Evolutionary conservation across 1,140 invertebrate species (phyloP).

Genomic region (Heterodera carotae): DNA sequence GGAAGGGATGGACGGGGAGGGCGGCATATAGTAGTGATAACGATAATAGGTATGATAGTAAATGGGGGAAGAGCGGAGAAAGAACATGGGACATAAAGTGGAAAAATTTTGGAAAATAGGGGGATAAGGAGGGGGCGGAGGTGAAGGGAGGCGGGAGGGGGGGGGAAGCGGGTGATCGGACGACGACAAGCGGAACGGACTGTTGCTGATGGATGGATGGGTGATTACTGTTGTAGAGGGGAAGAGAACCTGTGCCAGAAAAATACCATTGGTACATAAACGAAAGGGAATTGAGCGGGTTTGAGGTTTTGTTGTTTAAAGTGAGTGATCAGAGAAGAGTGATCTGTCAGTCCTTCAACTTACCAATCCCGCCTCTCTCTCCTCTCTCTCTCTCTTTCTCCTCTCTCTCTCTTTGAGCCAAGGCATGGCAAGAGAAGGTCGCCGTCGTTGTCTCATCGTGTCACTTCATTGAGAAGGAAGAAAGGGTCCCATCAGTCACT

Average conservation of each 20-base stretch:
- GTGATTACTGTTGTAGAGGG: neutral
- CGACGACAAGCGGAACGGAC: neutral
- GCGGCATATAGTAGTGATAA: no score
- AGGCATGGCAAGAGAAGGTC: neutral
- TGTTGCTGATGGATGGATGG: neutral
- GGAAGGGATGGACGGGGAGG: neutral
- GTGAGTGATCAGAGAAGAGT: conserved; percentile 17
- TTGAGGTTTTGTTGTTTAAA: neutral
- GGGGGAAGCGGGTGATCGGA: neutral
- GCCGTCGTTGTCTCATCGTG: conserved; percentile 13
- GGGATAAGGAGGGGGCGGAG: neutral
- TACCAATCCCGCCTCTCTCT: no score
- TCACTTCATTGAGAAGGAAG: neutral
- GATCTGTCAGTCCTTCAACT: no score
- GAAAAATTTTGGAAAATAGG: neutral
- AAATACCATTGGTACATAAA: no score
- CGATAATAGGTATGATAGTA: no score
- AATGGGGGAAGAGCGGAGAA: no score
- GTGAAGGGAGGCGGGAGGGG: neutral
- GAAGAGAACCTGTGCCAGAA: neutral
- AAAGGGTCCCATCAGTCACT: neutral
- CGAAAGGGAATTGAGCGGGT: neutral
- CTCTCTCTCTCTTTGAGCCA: neutral
- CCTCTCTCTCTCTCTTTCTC: neutral
- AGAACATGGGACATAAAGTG: neutral